These are phyloP conservation scores for Athrips mouffetella DNA, from an alignment of 2,888 invertebrate species.

Conservation along the genomic window DNA sequence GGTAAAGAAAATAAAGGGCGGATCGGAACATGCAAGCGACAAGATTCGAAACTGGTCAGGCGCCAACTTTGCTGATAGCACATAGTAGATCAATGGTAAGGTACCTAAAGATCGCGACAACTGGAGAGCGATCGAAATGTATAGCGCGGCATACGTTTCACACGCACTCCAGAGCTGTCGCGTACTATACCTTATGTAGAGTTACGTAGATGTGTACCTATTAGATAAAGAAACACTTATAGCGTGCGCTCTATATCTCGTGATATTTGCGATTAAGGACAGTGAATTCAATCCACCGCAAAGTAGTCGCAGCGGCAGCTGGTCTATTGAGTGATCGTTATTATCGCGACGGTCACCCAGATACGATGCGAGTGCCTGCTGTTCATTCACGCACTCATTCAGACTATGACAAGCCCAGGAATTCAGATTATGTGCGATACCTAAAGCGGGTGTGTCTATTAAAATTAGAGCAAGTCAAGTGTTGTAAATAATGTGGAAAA, in stretches of 20 bases:
- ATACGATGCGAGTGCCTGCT: slow-evolving; percentile 9
- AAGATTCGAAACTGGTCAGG: no score
- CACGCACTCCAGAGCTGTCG: no score
- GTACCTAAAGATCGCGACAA: background rate
- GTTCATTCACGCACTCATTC: slow-evolving; percentile 26
- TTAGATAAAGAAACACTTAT: background rate
- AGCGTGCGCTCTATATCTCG: background rate
- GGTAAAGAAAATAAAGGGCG: no score
- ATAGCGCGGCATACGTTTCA: no score
- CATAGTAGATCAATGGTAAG: no score
- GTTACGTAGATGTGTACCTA: background rate
- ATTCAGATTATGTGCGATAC: no score
- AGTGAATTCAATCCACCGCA: slow-evolving; percentile 35
- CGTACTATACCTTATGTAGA: no score
- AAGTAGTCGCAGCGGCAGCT: slow-evolving; percentile 33
- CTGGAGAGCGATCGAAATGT: background rate
- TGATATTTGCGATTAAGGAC: slow-evolving; percentile 28
- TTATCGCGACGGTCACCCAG: slow-evolving; percentile 16
- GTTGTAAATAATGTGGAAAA: no score
- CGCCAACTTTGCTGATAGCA: no score
- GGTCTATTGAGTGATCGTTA: slow-evolving; percentile 31
- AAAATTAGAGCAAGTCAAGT: no score
- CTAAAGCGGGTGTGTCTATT: no score
- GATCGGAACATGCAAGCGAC: no score
- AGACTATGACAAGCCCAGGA: background rate